phyloP scores from a whole-genome alignment of 2,797 vertebrate genomes.

The Florisuga fusca region DNA sequence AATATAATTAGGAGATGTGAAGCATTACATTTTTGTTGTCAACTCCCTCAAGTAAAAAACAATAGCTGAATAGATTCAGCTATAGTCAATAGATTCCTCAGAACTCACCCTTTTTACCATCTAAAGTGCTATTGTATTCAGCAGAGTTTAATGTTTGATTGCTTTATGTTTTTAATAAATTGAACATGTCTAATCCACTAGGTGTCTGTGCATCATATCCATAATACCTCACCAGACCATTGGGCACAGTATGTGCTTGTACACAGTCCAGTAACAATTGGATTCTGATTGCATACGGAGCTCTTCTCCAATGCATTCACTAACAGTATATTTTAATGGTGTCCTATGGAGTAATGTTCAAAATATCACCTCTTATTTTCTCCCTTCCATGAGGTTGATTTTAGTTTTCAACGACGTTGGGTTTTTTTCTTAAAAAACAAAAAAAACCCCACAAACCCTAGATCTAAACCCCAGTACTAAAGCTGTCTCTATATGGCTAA shows the following conservation, averaged over 20 bases:
- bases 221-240: constrained; percentile 89
- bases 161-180: constrained; percentile 79
- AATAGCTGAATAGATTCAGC: neutral
- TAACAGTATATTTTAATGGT: constrained; percentile 78
- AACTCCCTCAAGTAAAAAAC: neutral
- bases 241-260: constrained; percentile 88
- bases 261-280: constrained; percentile 86
- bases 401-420: constrained; percentile 49
- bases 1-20: constrained; percentile 22
- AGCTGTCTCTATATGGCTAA: constrained; percentile 70
- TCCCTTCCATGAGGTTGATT: constrained; percentile 80
- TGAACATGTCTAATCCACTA: constrained; percentile 78
- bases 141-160: constrained; percentile 63
- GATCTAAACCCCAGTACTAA: constrained; percentile 21
- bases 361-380: constrained; percentile 81
- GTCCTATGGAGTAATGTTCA: constrained; percentile 83
- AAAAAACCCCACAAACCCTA: neutral
- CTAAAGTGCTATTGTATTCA: constrained; percentile 45
- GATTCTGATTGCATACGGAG: constrained; percentile 84
- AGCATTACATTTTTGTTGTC: neutral
- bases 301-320: constrained; percentile 79
- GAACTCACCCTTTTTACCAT: constrained; percentile 27
- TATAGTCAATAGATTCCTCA: neutral
- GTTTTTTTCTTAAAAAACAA: rapidly evolving
- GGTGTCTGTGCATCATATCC: constrained; percentile 81